Evolutionary conservation across 2,888 invertebrate species (phyloP), one percentile per base, ranked within the genome.

Genomic region (Saturnia japonica): DNA sequence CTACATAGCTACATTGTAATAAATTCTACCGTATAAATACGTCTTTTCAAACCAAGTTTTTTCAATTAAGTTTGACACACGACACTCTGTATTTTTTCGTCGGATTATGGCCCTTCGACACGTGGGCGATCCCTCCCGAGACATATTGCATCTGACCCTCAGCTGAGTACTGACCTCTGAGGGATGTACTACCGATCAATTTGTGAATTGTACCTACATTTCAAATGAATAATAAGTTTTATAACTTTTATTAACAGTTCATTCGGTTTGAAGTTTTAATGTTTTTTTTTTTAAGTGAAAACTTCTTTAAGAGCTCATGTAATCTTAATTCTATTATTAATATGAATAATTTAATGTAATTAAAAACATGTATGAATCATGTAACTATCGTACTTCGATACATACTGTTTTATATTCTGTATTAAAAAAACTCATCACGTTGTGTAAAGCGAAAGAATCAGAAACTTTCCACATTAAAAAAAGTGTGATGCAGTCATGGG

Each of bases 71-170:
- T 84, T 75, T 81, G 88, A 84, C 89, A 83, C 82, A 85, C 84
- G 84, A 79, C 81, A 76, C 79, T 83, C 79, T 85, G 85, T 88
- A 87, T 88, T 90, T 90, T 89, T 87, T 85, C 82, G 76, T 77
- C 78, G 89, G 91, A 90, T 92, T 91, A 91, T 90, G 85, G 82
- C 93, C 93, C 91, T 88, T 86, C 86, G 89, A 81, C 89, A 89
- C 88, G 87, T 88, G 87, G 86, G 79, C 81, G 80, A 85, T 82
- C 87, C 88, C 88, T 85, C 79, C 80, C 82, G 80, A 86, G 85
- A 88, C 90, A 88, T 89, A 90, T 90, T 88, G 89, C 85, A 82
- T 77, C 81, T 77, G 79, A 84, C 89, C 89, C 89, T 87, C 83
- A n/a, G n/a, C n/a, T 75, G 87, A 79, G 83, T 84, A 82, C 81